Evolutionary conservation across 2,797 vertebrate species (phyloP).

Genomic region (Craterocephalus amniculus): DNA sequence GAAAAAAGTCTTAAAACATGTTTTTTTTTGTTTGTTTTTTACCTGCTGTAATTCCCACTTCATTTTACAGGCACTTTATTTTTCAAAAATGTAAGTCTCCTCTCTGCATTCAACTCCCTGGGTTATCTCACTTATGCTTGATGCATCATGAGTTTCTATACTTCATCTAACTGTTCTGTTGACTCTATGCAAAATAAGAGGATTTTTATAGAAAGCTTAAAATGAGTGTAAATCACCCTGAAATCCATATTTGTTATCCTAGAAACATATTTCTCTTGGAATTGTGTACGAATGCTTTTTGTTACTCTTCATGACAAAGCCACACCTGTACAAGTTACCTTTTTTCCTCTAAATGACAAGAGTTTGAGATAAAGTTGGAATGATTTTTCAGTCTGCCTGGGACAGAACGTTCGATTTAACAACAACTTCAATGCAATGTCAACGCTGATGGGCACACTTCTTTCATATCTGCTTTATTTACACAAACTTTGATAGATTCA

Average conservation of each 20-base stretch:
- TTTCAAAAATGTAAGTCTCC: neutral
- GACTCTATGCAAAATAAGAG: neutral
- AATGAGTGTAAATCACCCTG: neutral
- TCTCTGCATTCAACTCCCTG: neutral
- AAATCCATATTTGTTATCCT: neutral
- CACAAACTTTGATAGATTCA: too few relatives aligned
- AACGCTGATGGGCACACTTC: neutral
- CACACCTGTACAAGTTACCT: too few relatives aligned
- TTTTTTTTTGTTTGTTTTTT: neutral
- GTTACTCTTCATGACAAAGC: neutral
- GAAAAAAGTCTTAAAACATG: neutral
- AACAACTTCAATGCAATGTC: neutral
- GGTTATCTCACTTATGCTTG: neutral
- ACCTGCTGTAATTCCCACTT: neutral
- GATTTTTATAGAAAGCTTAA: neutral
- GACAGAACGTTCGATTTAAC: neutral
- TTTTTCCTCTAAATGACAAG: too few relatives aligned
- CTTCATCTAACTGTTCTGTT: neutral
- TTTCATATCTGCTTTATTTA: too few relatives aligned
- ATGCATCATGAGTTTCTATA: neutral
- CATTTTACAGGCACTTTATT: neutral
- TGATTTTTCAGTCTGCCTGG: too few relatives aligned
- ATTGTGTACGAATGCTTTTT: neutral
- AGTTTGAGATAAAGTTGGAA: too few relatives aligned
- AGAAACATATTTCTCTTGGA: neutral